These are phyloP conservation scores for Callaeas wilsoni DNA, from an alignment of 2,113 vertebrate species.

Conservation along the genomic window DNA sequence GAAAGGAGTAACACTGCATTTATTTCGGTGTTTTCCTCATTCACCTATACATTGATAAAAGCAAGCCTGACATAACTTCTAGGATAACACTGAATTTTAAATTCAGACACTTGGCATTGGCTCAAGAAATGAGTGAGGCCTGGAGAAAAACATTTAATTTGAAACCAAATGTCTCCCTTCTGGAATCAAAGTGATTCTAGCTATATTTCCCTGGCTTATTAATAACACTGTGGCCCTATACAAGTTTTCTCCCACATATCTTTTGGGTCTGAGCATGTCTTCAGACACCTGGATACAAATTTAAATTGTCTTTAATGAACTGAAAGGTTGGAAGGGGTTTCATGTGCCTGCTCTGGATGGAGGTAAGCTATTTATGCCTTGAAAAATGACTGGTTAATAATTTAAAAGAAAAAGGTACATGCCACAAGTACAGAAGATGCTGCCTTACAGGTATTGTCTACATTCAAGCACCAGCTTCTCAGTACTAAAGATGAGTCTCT, in stretches of 20 bases:
- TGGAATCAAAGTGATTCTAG: neutral
- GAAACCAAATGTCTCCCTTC: neutral
- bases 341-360: neutral
- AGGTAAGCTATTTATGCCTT: neutral
- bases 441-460: neutral
- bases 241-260: neutral
- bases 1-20: neutral
- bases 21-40: neutral
- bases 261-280: neutral
- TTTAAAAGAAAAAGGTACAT: neutral
- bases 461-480: neutral
- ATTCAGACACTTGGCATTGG: neutral
- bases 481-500: neutral
- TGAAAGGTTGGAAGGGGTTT: neutral
- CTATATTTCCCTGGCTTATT: neutral
- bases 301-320: neutral
- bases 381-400: neutral
- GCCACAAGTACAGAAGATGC: neutral
- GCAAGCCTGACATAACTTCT: neutral
- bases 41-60: neutral
- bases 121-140: neutral
- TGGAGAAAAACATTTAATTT: neutral
- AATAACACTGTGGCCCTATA: neutral
- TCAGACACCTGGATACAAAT: neutral
- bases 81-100: conserved; percentile 11